These are phyloP conservation scores for Sinodicranocentrus sp. DNA, from an alignment of 2,888 invertebrate genomes.

Conservation along the genomic window DNA sequence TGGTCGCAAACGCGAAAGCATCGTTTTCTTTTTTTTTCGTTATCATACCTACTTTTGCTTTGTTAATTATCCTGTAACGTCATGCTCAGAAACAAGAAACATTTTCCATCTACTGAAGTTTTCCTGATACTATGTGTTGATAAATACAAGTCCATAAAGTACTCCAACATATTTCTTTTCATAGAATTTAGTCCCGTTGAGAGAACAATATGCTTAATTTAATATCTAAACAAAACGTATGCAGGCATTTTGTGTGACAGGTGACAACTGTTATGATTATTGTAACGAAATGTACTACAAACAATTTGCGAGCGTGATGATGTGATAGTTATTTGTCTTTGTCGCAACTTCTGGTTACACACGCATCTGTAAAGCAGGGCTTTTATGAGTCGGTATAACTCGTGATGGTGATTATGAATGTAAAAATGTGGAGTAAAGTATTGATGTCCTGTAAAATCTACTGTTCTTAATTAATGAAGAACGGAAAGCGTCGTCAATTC, in stretches of 20 bases:
- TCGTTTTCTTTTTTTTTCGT: conserved; percentile 35
- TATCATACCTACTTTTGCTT: conserved; percentile 25
- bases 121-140: conserved; percentile 32
- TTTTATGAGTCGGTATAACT: conserved; percentile 34
- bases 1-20: conserved; percentile 12
- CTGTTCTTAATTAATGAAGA: not conserved
- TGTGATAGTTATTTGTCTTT: conserved; percentile 69
- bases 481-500: no score
- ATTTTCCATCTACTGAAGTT: conserved; percentile 42
- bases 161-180: conserved; percentile 45
- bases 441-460: conserved; percentile 34
- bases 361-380: conserved; percentile 67
- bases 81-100: conserved; percentile 29
- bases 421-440: conserved; percentile 50
- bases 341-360: conserved; percentile 58
- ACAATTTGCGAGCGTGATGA: conserved; percentile 68
- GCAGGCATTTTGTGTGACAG: conserved; percentile 36
- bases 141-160: conserved; percentile 25
- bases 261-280: not conserved
- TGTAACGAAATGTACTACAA: conserved; percentile 17
- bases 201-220: conserved; percentile 35
- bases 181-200: conserved; percentile 36
- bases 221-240: conserved; percentile 21
- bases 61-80: conserved; percentile 7
- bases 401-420: conserved; percentile 34